These are phyloP conservation scores for Lerema accius DNA, from an alignment of 1,140 invertebrate species.

Conservation along the genomic window DNA sequence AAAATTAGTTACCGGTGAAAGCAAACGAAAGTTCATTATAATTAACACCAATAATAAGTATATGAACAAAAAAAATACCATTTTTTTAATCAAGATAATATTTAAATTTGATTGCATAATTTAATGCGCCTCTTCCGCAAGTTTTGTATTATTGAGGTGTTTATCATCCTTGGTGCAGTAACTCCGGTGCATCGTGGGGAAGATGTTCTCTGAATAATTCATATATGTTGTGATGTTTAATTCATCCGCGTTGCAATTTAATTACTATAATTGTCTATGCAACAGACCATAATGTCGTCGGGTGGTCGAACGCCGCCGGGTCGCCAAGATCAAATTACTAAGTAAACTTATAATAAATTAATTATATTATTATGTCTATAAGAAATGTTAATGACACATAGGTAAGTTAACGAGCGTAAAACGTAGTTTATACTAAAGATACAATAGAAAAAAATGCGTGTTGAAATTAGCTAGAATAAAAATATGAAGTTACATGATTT, in stretches of 20 bases:
- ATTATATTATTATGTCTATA: no score
- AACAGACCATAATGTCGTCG: constrained; percentile 14
- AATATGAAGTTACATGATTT: no score
- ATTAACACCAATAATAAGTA: no score
- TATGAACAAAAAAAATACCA: no score
- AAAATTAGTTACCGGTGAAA: no score
- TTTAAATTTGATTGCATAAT: background rate
- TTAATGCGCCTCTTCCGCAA: background rate
- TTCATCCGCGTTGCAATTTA: constrained; percentile 42
- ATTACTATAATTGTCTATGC: constrained; percentile 35
- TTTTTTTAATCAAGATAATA: no score
- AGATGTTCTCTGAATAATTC: constrained; percentile 42
- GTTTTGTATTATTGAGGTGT: background rate
- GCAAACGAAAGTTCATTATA: no score
- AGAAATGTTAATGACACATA: no score
- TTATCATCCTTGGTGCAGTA: constrained; percentile 12
- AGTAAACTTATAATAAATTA: constrained; percentile 4
- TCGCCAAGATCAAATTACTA: constrained; percentile 8
- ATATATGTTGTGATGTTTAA: constrained; percentile 38
- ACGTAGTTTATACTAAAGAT: no score
- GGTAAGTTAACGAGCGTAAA: no score
- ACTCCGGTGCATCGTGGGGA: constrained; percentile 7
- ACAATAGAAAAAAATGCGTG: no score
- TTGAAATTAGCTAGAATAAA: no score
- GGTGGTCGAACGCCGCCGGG: constrained; percentile 9